Evolutionary conservation across 2,797 vertebrate genomes (phyloP).

Genomic region (Pipistrellus nathusii): DNA sequence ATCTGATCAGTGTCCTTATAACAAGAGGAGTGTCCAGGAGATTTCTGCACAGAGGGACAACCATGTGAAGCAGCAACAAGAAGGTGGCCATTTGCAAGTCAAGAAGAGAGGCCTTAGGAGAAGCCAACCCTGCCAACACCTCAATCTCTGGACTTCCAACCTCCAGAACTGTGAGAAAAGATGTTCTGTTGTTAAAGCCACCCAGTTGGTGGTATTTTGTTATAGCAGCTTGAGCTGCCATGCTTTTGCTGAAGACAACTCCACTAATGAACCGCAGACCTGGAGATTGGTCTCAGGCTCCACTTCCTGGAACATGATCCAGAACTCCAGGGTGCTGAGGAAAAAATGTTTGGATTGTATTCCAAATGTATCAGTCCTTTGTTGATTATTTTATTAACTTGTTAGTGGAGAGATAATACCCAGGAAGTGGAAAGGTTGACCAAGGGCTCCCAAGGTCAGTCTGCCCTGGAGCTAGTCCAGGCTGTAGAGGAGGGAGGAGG

Average conservation of each 20-base stretch:
- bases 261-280: background rate
- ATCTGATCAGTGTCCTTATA: background rate
- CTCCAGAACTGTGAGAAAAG: background rate
- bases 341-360: background rate
- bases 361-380: background rate
- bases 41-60: accelerated
- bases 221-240: background rate
- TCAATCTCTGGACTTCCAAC: background rate
- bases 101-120: background rate
- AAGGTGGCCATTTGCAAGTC: accelerated
- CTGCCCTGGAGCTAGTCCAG: background rate
- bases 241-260: background rate
- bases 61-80: accelerated
- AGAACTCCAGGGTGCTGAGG: background rate
- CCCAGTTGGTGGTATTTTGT: background rate
- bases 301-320: background rate
- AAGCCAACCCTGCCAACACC: background rate
- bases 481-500: background rate
- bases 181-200: background rate
- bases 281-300: background rate
- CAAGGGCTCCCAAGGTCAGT: background rate
- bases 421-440: background rate
- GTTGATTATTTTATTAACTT: conserved; percentile 39
- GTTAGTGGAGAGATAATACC: background rate
- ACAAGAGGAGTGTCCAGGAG: background rate